phyloP scores from a whole-genome alignment of 2,113 vertebrate genomes.

The Dolichotis patagonum region DNA sequence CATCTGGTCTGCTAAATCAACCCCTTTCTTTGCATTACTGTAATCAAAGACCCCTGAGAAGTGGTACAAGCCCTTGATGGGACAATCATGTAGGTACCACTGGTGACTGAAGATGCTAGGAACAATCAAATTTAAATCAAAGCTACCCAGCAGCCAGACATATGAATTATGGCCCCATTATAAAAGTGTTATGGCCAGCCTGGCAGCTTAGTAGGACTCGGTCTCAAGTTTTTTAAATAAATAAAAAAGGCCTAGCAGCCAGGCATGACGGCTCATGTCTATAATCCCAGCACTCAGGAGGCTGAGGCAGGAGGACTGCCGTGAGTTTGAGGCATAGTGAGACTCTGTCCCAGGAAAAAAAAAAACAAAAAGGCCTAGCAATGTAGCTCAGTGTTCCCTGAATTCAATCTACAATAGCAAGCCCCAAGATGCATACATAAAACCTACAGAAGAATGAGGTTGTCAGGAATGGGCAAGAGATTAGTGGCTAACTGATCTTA shows the following conservation, averaged over 20 bases:
- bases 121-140: neutral
- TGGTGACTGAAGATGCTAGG: neutral
- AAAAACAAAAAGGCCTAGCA: neutral
- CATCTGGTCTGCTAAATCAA: neutral
- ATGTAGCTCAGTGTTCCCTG: neutral
- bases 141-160: neutral
- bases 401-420: neutral
- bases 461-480: constrained; percentile 42
- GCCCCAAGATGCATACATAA: neutral
- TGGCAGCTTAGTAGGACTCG: neutral
- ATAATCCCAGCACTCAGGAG: no score
- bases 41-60: neutral
- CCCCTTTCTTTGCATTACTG: neutral
- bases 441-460: neutral
- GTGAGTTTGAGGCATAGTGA: no score
- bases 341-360: no score
- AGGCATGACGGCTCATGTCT: no score
- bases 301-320: no score
- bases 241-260: neutral
- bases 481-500: neutral
- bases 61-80: neutral
- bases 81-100: neutral
- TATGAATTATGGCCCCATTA: no score
- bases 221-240: neutral
- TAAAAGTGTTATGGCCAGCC: no score